phyloP scores from a whole-genome alignment of 2,888 invertebrate genomes.

The Synergus gifuensis region DNA sequence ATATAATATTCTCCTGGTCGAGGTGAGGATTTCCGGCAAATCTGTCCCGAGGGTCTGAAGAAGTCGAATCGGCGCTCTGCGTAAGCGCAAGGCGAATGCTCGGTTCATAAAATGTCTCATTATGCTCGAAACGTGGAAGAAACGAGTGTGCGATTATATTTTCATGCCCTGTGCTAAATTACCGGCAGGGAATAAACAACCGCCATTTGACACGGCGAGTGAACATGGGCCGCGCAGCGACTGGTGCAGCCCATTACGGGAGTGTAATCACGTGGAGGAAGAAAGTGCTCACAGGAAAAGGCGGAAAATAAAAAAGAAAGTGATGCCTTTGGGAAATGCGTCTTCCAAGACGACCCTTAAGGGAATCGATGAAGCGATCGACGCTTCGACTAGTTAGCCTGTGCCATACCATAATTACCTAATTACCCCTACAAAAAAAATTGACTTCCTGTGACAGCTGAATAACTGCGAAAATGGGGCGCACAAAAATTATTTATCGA shows the following conservation, averaged over 20 bases:
- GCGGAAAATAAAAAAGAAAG: conserved; percentile 50
- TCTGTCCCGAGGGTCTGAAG: conserved; percentile 36
- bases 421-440: conserved; percentile 24
- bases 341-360: conserved; percentile 25
- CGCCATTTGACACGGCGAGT: conserved; percentile 58
- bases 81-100: conserved; percentile 34
- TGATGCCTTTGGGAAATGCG: conserved; percentile 18
- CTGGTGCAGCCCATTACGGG: conserved; percentile 49
- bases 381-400: conserved; percentile 30
- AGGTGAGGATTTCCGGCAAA: conserved; percentile 35
- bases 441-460: conserved; percentile 2
- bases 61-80: conserved; percentile 32
- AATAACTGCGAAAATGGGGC: not conserved
- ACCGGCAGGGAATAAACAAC: conserved; percentile 59
- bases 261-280: conserved; percentile 53
- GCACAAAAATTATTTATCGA: not conserved
- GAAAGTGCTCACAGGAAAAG: conserved; percentile 50
- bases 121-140: conserved; percentile 48
- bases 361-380: conserved; percentile 37
- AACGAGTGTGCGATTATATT: conserved; percentile 55
- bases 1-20: conserved; percentile 27
- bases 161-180: conserved; percentile 57
- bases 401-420: conserved; percentile 28
- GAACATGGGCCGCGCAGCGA: conserved; percentile 49
- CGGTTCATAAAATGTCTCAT: conserved; percentile 44